Evolutionary conservation across 2,113 vertebrate species (phyloP).

Genomic region (Reinhardtius hippoglossoides): DNA sequence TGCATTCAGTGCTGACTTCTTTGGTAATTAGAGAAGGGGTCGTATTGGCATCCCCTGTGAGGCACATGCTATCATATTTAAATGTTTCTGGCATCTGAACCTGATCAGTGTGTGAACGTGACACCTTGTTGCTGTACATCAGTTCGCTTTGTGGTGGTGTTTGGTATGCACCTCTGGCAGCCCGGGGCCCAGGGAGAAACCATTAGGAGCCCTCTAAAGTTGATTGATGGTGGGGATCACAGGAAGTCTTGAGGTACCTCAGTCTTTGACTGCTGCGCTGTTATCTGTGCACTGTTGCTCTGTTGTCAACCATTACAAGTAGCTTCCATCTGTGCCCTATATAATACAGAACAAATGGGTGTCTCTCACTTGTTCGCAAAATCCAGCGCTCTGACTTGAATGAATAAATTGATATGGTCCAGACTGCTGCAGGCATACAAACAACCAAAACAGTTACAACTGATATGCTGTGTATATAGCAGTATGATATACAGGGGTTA

Average conservation of each 20-base stretch:
- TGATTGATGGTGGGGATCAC: slow-evolving; percentile 74
- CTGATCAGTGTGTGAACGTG: slow-evolving; percentile 48
- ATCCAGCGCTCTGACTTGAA: not conserved
- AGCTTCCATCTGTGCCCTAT: slow-evolving; percentile 42
- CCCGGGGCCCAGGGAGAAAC: slow-evolving; percentile 58
- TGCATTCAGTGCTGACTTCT: slow-evolving; percentile 22
- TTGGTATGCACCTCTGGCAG: slow-evolving; percentile 66
- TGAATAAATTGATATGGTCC: slow-evolving; percentile 3
- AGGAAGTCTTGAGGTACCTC: slow-evolving; percentile 71
- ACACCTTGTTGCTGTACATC: slow-evolving; percentile 35
- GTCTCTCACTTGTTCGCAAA: slow-evolving; percentile 24
- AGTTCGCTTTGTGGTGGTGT: slow-evolving; percentile 58
- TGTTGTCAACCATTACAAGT: slow-evolving; percentile 50
- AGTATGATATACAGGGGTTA: not conserved
- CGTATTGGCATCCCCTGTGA: slow-evolving; percentile 38
- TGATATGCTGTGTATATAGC: not conserved
- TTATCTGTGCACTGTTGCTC: slow-evolving; percentile 48
- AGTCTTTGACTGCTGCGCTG: slow-evolving; percentile 59
- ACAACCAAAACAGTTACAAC: not conserved
- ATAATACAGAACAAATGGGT: slow-evolving; percentile 36
- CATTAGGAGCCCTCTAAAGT: slow-evolving; percentile 73
- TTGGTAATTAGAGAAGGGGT: slow-evolving; percentile 58
- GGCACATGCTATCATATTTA: slow-evolving; percentile 48
- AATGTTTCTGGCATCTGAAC: slow-evolving; percentile 62
- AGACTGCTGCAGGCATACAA: not conserved